Evolutionary conservation across 2,797 vertebrate genomes (phyloP).

Genomic region (Microchirus variegatus): DNA sequence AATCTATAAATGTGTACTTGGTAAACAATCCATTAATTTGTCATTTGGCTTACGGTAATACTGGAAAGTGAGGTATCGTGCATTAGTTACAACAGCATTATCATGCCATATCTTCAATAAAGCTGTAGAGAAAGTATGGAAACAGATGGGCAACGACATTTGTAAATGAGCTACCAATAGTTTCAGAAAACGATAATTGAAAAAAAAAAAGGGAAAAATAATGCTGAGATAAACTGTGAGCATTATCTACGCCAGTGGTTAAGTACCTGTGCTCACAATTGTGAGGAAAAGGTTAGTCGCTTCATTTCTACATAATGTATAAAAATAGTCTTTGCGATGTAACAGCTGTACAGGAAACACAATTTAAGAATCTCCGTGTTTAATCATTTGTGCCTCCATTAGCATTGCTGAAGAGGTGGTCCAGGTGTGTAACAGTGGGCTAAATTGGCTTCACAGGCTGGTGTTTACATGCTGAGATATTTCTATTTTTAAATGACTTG

Average conservation of each 20-base stretch:
- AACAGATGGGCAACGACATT: too few relatives aligned
- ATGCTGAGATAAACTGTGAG: background rate
- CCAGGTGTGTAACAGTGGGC: conserved; percentile 58
- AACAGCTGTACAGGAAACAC: conserved; percentile 53
- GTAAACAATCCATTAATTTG: too few relatives aligned
- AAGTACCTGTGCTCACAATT: conserved; percentile 13
- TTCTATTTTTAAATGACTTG: conserved; percentile 55
- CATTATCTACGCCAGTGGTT: conserved; percentile 11
- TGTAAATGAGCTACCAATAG: background rate
- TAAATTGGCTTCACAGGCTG: conserved; percentile 44
- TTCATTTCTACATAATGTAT: conserved; percentile 39
- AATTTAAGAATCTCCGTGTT: conserved; percentile 58
- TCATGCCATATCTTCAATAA: too few relatives aligned
- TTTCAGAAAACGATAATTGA: background rate
- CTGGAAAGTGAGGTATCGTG: too few relatives aligned
- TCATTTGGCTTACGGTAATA: too few relatives aligned
- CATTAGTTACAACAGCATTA: too few relatives aligned
- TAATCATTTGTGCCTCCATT: conserved; percentile 58
- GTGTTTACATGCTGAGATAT: conserved; percentile 48
- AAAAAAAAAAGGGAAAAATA: background rate
- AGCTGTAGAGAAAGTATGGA: too few relatives aligned
- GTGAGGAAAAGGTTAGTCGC: conserved; percentile 40
- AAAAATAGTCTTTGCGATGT: conserved; percentile 41
- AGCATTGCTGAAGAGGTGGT: conserved; percentile 54
- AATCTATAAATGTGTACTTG: background rate